Percentiles rank a stretch among this genome's conserved stretches.
phyloP scores from a whole-genome alignment of 1,140 invertebrate species.

The Alviniconcha marisindica region DNA sequence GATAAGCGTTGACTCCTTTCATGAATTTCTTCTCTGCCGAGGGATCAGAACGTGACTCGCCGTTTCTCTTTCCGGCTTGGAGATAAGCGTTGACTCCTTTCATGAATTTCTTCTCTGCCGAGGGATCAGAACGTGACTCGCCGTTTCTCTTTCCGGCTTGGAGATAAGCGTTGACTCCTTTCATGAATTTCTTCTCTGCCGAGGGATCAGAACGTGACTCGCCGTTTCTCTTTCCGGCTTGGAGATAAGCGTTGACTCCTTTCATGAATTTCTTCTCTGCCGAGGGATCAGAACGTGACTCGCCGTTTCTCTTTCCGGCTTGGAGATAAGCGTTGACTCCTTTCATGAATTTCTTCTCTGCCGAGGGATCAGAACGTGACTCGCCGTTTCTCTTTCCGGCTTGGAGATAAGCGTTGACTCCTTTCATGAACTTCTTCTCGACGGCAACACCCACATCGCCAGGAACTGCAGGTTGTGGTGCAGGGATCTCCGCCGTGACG shows the following conservation, averaged over 20 bases:
- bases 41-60: background rate
- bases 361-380: no score
- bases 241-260: background rate
- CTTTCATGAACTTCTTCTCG: background rate
- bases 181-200: background rate
- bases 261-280: conserved; percentile 4
- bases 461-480: background rate
- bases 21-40: conserved; percentile 10
- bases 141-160: background rate
- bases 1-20: background rate
- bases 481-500: background rate
- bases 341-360: no score
- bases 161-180: background rate
- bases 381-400: no score
- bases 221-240: background rate
- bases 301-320: background rate
- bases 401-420: background rate
- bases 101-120: background rate
- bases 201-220: background rate
- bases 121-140: no score
- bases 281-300: background rate
- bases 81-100: background rate
- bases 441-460: background rate
- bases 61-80: background rate
- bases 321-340: background rate